Base-by-base conservation (phyloP, 2,888 invertebrate species). In the Drosophila leonis region DNA sequence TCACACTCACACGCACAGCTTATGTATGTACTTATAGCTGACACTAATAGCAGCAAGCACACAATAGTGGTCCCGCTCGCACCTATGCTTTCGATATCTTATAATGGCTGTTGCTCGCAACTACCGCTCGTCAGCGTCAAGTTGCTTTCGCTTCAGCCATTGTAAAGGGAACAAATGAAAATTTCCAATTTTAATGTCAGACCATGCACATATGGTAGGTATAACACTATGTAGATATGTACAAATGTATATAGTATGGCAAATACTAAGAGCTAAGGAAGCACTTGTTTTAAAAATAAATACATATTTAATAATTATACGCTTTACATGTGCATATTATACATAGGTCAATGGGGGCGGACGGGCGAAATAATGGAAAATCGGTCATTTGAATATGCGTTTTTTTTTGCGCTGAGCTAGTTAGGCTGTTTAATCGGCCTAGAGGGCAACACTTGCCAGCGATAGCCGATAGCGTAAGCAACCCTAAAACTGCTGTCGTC, bases 101-200 rank as follows among this genome's bases (percentile, higher is more conserved):
- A n/a, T 56, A 60, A 62, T 74, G 62, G 62, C 37, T 78, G 52
- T 62, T 55, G 60, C 70, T 64, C 49, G 29, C 60, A 54, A 49
- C 52, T 66, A 48, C 77, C 48, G 61, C 68, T 59, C 52, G 67
- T 75, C 65, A 62, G 64, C 65, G 59, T 65, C 61, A 59, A 64
- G 69, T 68, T 70, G 78, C 78, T 78, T 78, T 78, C 77, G 76
- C 73, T 69, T 78, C 31, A 66, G 44, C 67, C 63, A 78, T 73
- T 78, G 78, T 78, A 71, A 68, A 48, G 63, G 67, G 67, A 71
- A 74, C 67, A 74, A 75, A 78, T 56, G 62, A 76, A 72, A 79
- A 79, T 79, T 70, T 79, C 65, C 75, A 78, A 72, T 78, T 78
- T 78, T 78, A 75, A 75, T 78, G 78, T 65, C 65, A 78, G 60